These are phyloP conservation scores for Aphodius sticticus DNA, from an alignment of 2,888 invertebrate species.

Conservation along the genomic window DNA sequence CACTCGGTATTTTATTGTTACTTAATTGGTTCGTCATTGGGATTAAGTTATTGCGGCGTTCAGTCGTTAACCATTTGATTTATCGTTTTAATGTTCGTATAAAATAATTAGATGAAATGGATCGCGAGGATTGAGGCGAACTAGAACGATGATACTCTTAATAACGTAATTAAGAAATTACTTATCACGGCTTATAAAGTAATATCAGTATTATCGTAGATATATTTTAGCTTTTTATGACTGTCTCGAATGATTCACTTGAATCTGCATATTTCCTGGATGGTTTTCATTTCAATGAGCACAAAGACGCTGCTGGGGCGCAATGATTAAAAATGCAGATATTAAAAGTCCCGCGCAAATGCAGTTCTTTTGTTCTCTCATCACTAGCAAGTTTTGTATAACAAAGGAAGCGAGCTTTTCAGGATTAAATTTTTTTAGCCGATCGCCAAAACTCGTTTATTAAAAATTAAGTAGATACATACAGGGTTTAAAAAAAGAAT, in stretches of 20 bases:
- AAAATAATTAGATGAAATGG: background rate
- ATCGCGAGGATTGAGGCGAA: background rate
- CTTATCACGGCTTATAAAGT: background rate
- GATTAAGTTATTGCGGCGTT: background rate
- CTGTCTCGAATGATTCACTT: background rate
- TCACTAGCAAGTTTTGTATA: background rate
- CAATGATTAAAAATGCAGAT: background rate
- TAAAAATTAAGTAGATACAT: too few species aligned
- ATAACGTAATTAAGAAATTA: background rate
- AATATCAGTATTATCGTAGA: background rate
- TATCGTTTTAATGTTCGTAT: background rate
- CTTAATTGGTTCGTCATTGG: slow-evolving; percentile 4
- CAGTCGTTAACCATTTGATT: background rate
- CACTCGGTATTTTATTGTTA: background rate
- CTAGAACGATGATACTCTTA: background rate
- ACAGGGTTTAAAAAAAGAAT: too few species aligned
- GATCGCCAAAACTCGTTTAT: too few species aligned
- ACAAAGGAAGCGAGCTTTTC: too few species aligned
- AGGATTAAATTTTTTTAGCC: too few species aligned
- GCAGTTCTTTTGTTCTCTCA: background rate
- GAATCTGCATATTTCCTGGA: background rate
- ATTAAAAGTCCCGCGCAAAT: background rate
- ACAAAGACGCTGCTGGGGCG: background rate
- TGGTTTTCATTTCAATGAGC: background rate
- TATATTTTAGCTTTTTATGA: background rate